Conservation (phyloP, 2,888 invertebrate species). For the Drosophila algonquin region DNA sequence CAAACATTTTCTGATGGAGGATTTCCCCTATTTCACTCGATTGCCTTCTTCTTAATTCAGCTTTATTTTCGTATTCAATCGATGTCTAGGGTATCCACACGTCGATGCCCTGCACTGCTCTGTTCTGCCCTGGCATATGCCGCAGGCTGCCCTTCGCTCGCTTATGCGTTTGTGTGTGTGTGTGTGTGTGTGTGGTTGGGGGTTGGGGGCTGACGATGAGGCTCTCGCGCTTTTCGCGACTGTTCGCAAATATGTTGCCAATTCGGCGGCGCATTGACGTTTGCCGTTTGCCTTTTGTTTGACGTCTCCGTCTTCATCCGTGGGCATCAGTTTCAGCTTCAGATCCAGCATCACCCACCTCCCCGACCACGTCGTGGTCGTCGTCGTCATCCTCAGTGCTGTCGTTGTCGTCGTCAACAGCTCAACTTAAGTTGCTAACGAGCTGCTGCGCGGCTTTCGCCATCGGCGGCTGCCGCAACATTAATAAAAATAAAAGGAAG, state of each 20-base stretch:
- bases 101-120: neutral
- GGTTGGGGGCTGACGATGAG: slow-evolving; percentile 7
- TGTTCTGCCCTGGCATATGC: slow-evolving; percentile 60
- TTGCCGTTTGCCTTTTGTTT: slow-evolving; percentile 77
- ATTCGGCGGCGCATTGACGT: slow-evolving; percentile 76
- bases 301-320: slow-evolving; percentile 37
- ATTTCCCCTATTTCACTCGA: too few species aligned
- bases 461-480: slow-evolving; percentile 71
- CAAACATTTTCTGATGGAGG: neutral
- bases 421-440: slow-evolving; percentile 81
- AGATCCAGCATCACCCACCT: neutral
- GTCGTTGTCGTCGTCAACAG: slow-evolving; percentile 60
- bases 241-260: slow-evolving; percentile 83
- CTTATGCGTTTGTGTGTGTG: too few species aligned
- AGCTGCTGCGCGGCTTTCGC: slow-evolving; percentile 69
- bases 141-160: slow-evolving; percentile 48
- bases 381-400: neutral
- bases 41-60: too few species aligned
- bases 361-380: neutral
- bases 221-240: slow-evolving; percentile 26
- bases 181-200: neutral
- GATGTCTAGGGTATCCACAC: neutral
- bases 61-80: neutral
- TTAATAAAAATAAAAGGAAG: slow-evolving; percentile 58
- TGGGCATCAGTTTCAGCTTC: slow-evolving; percentile 5